Evolutionary conservation across 2,113 vertebrate genomes (phyloP), one percentile per base, ranked within the genome.

Genomic region (Gallinago jamesoni): DNA sequence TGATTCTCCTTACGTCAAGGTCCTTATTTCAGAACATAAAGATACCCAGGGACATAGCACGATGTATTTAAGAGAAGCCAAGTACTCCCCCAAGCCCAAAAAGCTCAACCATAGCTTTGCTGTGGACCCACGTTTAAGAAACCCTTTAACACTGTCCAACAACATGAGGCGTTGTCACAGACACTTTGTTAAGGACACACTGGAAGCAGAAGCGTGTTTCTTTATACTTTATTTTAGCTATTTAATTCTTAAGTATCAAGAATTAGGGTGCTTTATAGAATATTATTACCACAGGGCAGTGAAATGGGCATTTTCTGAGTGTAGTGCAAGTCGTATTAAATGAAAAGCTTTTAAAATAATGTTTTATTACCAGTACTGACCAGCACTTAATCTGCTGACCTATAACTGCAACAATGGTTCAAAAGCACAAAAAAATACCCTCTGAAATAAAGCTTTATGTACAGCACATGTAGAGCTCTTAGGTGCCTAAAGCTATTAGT

Each of bases 381-480:
- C 97, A 97, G 97, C 96, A 95, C 73, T 93, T 87, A 43, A 90
- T 63, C 87, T 69, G 96, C 88, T 94, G 94, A 96, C 80, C 91
- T 92, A 31, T 41, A 82, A 96, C 94, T 92, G 92, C 94, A 95
- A 96, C 93, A 78, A 68, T 43, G 81, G 73, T 56, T 93, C 64
- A 72, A 78, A 96, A 90, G 76, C 96, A 96, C 97, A 97, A 96
- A 96, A 91, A 97, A 98, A 98, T 90, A 94, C 73, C 48, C 80
- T 94, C 96, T 96, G 97, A 97, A 97, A 97, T 96, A 98, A 98
- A 98, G 98, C 98, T 97, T 97, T 98, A 98, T 98, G 75, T 98
- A 98, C 98, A 98, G 98, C 98, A 97, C 92, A 97, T 76, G 94
- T 84, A 98, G 98, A 98, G 98, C 98, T 98, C 98, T 97, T 95